These are phyloP conservation scores for Philypnodon macrostomus DNA, from an alignment of 2,797 vertebrate species.

Conservation along the genomic window DNA sequence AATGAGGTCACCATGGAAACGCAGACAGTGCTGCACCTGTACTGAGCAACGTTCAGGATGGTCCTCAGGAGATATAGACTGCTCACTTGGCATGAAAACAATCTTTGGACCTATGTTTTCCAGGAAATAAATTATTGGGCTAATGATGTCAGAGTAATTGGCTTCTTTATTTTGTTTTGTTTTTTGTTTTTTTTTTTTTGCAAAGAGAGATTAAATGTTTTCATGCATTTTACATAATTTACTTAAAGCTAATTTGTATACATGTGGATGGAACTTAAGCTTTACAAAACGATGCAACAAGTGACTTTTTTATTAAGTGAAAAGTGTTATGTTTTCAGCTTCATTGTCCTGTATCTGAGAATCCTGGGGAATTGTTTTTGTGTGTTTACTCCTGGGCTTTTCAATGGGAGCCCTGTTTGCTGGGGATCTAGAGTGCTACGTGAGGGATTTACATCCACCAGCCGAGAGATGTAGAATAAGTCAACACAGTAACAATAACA, in stretches of 20 bases:
- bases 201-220: constrained; percentile 41
- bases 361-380: constrained; percentile 19
- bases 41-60: constrained; percentile 16
- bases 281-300: constrained; percentile 25
- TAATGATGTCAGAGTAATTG: constrained; percentile 53
- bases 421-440: constrained; percentile 48
- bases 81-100: constrained; percentile 52
- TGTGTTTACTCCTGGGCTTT: constrained; percentile 38
- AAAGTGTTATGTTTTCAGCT: constrained; percentile 28
- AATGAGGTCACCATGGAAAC: constrained; percentile 71
- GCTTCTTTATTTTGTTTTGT: constrained; percentile 48
- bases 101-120: constrained; percentile 47
- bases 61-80: constrained; percentile 39
- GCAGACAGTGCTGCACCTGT: constrained; percentile 69
- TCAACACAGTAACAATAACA: constrained; percentile 63
- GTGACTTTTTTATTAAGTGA: constrained; percentile 31
- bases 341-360: constrained; percentile 20
- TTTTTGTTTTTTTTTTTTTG: too few species aligned
- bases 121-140: constrained; percentile 51
- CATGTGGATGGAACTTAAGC: constrained; percentile 43
- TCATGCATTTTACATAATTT: constrained; percentile 23
- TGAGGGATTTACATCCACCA: constrained; percentile 52
- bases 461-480: constrained; percentile 49
- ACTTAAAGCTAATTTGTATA: constrained; percentile 51
- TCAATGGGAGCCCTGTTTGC: constrained; percentile 56